Evolutionary conservation across 2,888 invertebrate genomes (phyloP).

Genomic region (Eurois occulta): DNA sequence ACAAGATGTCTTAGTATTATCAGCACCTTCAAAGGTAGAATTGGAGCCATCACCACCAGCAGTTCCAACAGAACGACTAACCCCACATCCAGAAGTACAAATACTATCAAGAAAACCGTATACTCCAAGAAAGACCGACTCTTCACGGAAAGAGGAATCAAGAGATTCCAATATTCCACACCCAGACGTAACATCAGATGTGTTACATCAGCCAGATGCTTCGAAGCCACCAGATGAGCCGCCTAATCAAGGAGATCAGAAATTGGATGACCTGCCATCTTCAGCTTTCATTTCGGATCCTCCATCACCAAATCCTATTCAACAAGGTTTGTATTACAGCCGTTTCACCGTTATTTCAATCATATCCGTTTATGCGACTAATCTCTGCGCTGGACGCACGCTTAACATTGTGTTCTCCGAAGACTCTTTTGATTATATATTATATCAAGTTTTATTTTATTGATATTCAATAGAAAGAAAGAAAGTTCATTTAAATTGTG

Average conservation of each 20-base stretch:
- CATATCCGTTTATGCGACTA: background rate
- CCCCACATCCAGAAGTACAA: conserved; percentile 10
- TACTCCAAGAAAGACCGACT: conserved; percentile 14
- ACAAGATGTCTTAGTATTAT: conserved; percentile 13
- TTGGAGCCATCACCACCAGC: background rate
- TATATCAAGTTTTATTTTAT: no score
- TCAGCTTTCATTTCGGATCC: background rate
- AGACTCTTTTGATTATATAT: background rate
- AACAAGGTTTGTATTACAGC: conserved; percentile 16
- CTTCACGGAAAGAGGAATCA: background rate
- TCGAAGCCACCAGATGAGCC: conserved; percentile 14
- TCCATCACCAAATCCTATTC: background rate
- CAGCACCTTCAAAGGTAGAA: background rate
- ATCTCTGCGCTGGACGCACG: background rate
- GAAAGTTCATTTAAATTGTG: background rate
- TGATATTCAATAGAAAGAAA: background rate
- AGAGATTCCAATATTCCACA: background rate
- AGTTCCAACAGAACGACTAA: background rate
- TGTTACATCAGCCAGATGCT: background rate
- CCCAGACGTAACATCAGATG: background rate
- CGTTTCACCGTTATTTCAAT: background rate
- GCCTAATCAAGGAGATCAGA: background rate
- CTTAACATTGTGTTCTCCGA: no score
- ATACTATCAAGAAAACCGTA: background rate
- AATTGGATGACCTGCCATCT: background rate